These are phyloP conservation scores for Siniperca chuatsi DNA, from an alignment of 2,113 vertebrate genomes.

Conservation along the genomic window DNA sequence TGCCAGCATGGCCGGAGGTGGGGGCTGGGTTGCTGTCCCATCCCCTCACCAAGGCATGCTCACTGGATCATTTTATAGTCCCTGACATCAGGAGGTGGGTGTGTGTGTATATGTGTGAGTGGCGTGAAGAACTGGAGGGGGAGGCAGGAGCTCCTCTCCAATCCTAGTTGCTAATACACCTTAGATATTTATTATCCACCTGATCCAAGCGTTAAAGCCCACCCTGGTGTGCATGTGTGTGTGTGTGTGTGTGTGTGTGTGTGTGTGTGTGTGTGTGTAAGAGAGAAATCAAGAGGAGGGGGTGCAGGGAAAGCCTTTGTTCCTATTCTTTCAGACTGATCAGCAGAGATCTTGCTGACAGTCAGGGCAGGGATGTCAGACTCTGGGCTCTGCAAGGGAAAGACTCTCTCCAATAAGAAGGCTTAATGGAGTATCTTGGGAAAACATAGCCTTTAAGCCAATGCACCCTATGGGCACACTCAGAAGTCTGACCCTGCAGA, in stretches of 20 bases:
- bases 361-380: conserved; percentile 31
- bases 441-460: conserved; percentile 34
- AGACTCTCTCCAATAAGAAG: conserved; percentile 18
- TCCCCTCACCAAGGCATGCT: conserved; percentile 33
- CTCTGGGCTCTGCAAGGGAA: conserved; percentile 16
- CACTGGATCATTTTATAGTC: conserved; percentile 45
- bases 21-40: conserved; percentile 63
- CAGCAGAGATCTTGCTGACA: conserved; percentile 55
- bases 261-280: conserved; percentile 21
- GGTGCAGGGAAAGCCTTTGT: conserved; percentile 38
- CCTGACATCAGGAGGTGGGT: conserved; percentile 31
- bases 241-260: conserved; percentile 20
- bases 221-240: conserved; percentile 30
- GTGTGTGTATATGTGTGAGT: conserved; percentile 15
- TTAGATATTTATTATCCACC: conserved; percentile 62
- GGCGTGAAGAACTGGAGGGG: conserved; percentile 18
- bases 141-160: conserved; percentile 20
- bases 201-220: conserved; percentile 43
- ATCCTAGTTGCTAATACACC: conserved; percentile 54
- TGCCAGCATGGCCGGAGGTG: conserved; percentile 45
- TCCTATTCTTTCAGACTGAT: conserved; percentile 43
- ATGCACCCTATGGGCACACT: background rate
- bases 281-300: conserved; percentile 24
- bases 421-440: conserved; percentile 19
- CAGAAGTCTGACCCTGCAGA: background rate